phyloP scores from a whole-genome alignment of 2,113 vertebrate species.

The Anser cygnoides region DNA sequence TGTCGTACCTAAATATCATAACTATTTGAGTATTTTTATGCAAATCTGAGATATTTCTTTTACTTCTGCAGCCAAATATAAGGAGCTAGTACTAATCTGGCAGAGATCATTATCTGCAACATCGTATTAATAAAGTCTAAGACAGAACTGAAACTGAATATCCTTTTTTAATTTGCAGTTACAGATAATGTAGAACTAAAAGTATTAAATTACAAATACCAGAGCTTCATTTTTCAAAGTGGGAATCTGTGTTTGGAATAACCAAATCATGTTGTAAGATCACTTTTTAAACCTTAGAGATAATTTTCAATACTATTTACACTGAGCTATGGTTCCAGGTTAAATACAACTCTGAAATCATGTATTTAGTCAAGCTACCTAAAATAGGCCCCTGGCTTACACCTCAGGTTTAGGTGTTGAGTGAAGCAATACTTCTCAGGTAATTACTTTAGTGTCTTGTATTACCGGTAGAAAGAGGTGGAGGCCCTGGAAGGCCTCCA shows the following conservation, averaged over 20 bases:
- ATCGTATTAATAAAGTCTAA: not conserved
- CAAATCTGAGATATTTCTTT: slow-evolving; percentile 25
- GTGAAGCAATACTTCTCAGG: not conserved
- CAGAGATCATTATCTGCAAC: slow-evolving; percentile 36
- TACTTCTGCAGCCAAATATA: not conserved
- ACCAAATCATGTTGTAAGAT: not conserved
- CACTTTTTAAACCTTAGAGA: not conserved
- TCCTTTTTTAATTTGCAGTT: slow-evolving; percentile 20
- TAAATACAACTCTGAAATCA: slow-evolving; percentile 21
- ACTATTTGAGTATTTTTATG: slow-evolving; percentile 27
- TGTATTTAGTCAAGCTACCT: not conserved
- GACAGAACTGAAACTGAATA: not conserved
- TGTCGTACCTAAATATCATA: not conserved
- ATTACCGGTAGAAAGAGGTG: not conserved
- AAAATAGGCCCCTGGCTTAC: not conserved
- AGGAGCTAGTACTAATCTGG: slow-evolving; percentile 5
- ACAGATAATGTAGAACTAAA: not conserved
- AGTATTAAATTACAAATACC: slow-evolving; percentile 1
- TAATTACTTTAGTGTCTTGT: not conserved
- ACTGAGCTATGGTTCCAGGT: not conserved
- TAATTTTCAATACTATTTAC: not conserved
- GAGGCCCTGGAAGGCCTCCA: not conserved
- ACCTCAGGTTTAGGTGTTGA: not conserved
- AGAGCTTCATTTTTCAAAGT: not conserved
- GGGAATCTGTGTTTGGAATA: not conserved